Evolutionary conservation across 23 tunicate species (phyloP).

Genomic region (Styela clava): DNA sequence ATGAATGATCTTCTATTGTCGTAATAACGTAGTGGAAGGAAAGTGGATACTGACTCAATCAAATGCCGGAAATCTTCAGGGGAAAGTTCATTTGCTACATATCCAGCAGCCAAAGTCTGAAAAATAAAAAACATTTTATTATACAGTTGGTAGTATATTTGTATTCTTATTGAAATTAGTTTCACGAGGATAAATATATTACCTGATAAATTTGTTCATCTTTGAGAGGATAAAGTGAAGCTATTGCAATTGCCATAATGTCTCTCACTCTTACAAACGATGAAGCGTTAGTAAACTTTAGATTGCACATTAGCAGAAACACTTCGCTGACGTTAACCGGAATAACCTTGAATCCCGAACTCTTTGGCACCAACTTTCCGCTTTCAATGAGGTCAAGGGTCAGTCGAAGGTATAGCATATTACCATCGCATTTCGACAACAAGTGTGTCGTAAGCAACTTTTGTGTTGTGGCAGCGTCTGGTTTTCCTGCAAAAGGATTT

Average conservation of each 20-base stretch:
- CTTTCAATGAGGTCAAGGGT: constrained; percentile 85
- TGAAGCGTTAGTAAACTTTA: constrained; percentile 61
- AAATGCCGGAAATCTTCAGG: constrained; percentile 51
- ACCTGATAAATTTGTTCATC: constrained; percentile 92
- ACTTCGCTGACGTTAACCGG: constrained; percentile 76
- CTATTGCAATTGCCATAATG: constrained; percentile 73
- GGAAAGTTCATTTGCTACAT: constrained; percentile 40
- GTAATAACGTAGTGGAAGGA: constrained; percentile 34
- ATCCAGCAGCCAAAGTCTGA: constrained; percentile 54
- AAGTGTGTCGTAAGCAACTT: constrained; percentile 65
- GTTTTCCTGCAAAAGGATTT: constrained; percentile 47
- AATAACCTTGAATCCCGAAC: constrained; percentile 77
- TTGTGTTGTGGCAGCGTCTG: constrained; percentile 77
- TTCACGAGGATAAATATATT: not conserved
- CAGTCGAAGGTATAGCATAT: constrained; percentile 80
- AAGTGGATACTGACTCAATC: constrained; percentile 52
- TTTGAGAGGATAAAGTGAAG: constrained; percentile 86
- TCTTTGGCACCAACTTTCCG: constrained; percentile 67
- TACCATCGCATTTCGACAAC: constrained; percentile 50
- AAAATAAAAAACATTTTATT: not conserved
- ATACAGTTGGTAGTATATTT: too few relatives aligned
- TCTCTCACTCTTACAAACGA: constrained; percentile 76
- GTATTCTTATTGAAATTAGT: not conserved
- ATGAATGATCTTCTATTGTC: constrained; percentile 67
- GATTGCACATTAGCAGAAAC: constrained; percentile 77